Evolutionary conservation across 30 jellyfish, hydroid and myxozoan genomes (phyloP).

Genomic region (Hydractinia symbiolongicarpus): DNA sequence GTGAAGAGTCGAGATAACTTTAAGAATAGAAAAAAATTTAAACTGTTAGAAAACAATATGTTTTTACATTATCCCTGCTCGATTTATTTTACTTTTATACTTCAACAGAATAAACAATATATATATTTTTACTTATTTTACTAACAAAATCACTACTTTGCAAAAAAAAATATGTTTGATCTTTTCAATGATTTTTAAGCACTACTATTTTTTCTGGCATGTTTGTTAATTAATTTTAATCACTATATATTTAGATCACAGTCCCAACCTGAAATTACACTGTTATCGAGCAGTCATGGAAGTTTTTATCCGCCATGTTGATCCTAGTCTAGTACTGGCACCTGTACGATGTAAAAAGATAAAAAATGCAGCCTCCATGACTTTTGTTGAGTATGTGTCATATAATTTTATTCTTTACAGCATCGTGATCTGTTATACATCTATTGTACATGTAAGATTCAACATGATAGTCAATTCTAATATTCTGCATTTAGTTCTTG

Average conservation of each 20-base stretch:
- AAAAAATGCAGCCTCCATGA: slow-evolving; percentile 43
- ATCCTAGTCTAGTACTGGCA: slow-evolving; percentile 47
- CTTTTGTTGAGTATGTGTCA: slow-evolving; percentile 47
- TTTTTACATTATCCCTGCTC: too few relatives aligned
- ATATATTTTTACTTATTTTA: too few relatives aligned
- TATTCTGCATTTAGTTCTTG: not conserved
- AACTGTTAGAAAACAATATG: too few relatives aligned
- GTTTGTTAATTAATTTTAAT: too few relatives aligned
- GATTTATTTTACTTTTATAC: too few relatives aligned
- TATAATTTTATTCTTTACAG: not conserved
- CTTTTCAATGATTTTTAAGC: too few relatives aligned
- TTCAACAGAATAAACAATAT: too few relatives aligned
- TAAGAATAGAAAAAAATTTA: too few relatives aligned
- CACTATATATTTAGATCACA: slow-evolving; percentile 28
- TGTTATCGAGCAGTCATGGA: slow-evolving; percentile 79
- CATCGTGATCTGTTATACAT: not conserved
- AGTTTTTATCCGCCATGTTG: slow-evolving; percentile 58
- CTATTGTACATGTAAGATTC: not conserved
- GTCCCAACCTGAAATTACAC: slow-evolving; percentile 48
- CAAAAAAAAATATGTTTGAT: too few relatives aligned
- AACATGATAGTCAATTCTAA: not conserved
- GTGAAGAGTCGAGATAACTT: too few relatives aligned
- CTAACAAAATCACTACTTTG: too few relatives aligned
- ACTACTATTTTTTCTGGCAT: too few relatives aligned
- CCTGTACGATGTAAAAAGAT: slow-evolving; percentile 66